A percentile compares a stretch with the other conserved stretches of the same genome.
These are phyloP conservation scores for Saccopteryx bilineata DNA, from an alignment of 2,113 vertebrate genomes.

Conservation along the genomic window DNA sequence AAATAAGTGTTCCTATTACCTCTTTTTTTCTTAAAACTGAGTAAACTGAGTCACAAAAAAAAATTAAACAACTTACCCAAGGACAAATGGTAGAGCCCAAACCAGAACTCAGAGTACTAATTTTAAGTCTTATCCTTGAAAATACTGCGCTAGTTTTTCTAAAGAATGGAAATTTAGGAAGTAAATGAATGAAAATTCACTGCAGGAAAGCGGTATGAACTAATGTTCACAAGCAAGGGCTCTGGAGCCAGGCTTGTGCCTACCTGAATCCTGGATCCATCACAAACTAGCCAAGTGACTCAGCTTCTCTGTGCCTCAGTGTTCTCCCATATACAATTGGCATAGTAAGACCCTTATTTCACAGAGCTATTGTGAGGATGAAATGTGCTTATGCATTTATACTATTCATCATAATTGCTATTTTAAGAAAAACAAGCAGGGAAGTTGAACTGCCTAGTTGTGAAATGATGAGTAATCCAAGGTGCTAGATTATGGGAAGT, in stretches of 20 bases:
- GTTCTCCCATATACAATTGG: background rate
- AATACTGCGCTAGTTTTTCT: background rate
- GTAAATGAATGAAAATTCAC: background rate
- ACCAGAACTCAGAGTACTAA: background rate
- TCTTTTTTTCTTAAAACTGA: background rate
- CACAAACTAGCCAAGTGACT: background rate
- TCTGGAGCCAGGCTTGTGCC: background rate
- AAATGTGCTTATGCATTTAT: background rate
- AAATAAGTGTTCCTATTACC: background rate
- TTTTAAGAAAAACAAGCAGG: background rate
- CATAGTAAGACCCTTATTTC: slow-evolving; percentile 2
- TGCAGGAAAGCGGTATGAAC: background rate
- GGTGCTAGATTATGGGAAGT: background rate
- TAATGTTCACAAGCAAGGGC: background rate
- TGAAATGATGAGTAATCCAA: background rate
- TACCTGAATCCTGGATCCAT: background rate
- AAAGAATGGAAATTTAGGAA: background rate
- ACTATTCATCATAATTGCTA: background rate
- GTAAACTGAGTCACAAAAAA: background rate
- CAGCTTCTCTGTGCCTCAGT: background rate
- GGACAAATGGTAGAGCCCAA: background rate
- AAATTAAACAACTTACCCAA: background rate
- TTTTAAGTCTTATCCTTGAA: background rate
- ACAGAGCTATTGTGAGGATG: background rate
- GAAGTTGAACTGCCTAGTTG: background rate